Evolutionary conservation across 2,888 invertebrate species (phyloP), one percentile per base, ranked within the genome.

Genomic region (Stenolophus ochropezus): DNA sequence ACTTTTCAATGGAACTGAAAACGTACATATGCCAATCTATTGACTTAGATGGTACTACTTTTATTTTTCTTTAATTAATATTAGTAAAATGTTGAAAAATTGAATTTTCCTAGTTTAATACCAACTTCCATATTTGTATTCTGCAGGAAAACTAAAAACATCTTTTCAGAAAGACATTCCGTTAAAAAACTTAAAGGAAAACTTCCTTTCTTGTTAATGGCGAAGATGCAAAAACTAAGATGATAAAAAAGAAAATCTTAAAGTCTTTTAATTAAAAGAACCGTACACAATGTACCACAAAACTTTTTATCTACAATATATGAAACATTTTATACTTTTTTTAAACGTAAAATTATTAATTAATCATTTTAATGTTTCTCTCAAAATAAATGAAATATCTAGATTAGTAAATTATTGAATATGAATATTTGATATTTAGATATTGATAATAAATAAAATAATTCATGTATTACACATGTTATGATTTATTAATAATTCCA

Each of bases 231-330:
- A 65, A 65, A 65, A 65, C 33, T 65, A 27, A 65, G 25, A 65
- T 33, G 61, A 23, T 42, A 21, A 65, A 65, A 65, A 65, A 16
- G 16, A 65, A 33, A 65, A 33, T 14, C 65, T 33, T 65, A 65
- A 65, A 33, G 65, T 65, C 33, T 65, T 65, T 65, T 14, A 65
- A 61, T 23, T 61, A 61, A 53, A 61, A n/a, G 23, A 61, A 61
- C 61, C 21, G 20, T 25, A n/a, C 25, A 14, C 51, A 51, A 51
- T n/a, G 21, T 18, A 58, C 56, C 21, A 21, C 20, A 23, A n/a
- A 42, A 42, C 33, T 42, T 42, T 27, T 42, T 42, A 33, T 33
- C 0, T 2, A 42, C 11, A 11, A 8, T 42, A 42, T 42, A 42
- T 42, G 33, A 42, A 11, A 42, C 33, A 42, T 42, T 42, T 42